These are phyloP conservation scores for Tangara arthus DNA, from an alignment of 2,797 vertebrate species.

Conservation along the genomic window DNA sequence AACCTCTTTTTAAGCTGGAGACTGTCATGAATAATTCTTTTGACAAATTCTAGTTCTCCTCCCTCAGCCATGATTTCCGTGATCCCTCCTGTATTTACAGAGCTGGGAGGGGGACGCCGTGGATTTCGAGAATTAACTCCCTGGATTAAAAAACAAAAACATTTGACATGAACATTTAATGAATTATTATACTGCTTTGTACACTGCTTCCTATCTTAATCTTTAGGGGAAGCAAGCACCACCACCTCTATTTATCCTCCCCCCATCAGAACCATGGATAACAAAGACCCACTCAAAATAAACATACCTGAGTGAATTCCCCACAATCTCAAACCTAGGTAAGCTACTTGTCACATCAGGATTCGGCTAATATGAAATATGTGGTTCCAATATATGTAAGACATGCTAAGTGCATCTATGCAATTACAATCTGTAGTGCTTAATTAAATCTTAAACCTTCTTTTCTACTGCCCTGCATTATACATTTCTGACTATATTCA, in stretches of 20 bases:
- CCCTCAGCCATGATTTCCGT: conserved; percentile 99
- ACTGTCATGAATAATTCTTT: conserved; percentile 98
- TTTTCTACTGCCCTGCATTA: not conserved
- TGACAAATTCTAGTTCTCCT: conserved; percentile 97
- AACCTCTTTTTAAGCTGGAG: conserved; percentile 93
- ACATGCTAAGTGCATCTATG: not conserved
- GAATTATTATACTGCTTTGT: not conserved
- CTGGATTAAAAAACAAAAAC: conserved; percentile 63
- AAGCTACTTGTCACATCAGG: not conserved
- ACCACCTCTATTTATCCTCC: not conserved
- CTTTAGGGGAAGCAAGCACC: not conserved
- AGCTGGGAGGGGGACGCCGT: conserved; percentile 92
- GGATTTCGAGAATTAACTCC: conserved; percentile 97
- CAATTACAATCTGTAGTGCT: not conserved
- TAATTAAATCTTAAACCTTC: not conserved
- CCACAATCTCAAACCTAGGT: not conserved
- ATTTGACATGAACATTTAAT: not conserved
- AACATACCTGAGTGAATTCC: not conserved
- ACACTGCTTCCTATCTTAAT: not conserved
- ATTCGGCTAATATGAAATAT: not conserved
- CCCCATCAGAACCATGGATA: not conserved
- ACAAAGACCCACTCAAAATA: not conserved
- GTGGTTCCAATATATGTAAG: not conserved
- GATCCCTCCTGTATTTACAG: conserved; percentile 95
- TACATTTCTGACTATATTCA: not conserved